phyloP scores from a whole-genome alignment of 2,797 vertebrate genomes.

The Gymnothorax reevesii region DNA sequence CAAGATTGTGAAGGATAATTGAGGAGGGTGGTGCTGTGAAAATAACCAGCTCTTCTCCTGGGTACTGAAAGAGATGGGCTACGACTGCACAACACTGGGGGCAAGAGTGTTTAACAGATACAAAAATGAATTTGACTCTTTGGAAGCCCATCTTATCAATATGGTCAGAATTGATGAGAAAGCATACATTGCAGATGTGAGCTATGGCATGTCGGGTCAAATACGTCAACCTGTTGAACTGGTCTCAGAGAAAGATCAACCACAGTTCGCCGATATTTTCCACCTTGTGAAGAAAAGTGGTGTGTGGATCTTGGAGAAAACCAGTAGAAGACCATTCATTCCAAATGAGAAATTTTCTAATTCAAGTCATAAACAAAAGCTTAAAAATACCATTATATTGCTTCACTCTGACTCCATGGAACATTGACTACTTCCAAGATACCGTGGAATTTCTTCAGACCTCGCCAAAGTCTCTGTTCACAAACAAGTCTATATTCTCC shows the following conservation, averaged over 20 bases:
- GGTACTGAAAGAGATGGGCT: constrained; percentile 80
- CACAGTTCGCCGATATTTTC: constrained; percentile 73
- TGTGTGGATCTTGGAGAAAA: constrained; percentile 80
- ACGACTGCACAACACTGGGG: constrained; percentile 62
- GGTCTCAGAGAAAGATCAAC: constrained; percentile 77
- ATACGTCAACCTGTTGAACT: constrained; percentile 80
- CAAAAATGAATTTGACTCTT: background rate
- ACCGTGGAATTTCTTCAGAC: constrained; percentile 66
- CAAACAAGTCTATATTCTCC: constrained; percentile 81
- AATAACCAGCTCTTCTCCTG: constrained; percentile 80
- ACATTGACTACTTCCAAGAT: constrained; percentile 67
- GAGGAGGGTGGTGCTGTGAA: constrained; percentile 85
- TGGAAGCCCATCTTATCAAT: constrained; percentile 71
- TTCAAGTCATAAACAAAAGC: constrained; percentile 65
- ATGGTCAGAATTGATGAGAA: constrained; percentile 67
- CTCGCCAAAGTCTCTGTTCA: constrained; percentile 73
- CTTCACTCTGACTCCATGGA: constrained; percentile 73
- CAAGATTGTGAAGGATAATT: constrained; percentile 75
- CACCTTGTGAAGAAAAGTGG: constrained; percentile 68
- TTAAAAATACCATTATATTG: constrained; percentile 65
- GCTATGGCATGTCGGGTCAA: constrained; percentile 76
- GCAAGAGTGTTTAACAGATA: constrained; percentile 57
- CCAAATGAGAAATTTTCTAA: constrained; percentile 70
- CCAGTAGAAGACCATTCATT: constrained; percentile 67
- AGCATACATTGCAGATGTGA: constrained; percentile 75